A percentile compares a stretch with the other conserved stretches of the same genome.
Evolutionary conservation across 2,113 vertebrate genomes (phyloP).

Genomic region (Agelaius tricolor): DNA sequence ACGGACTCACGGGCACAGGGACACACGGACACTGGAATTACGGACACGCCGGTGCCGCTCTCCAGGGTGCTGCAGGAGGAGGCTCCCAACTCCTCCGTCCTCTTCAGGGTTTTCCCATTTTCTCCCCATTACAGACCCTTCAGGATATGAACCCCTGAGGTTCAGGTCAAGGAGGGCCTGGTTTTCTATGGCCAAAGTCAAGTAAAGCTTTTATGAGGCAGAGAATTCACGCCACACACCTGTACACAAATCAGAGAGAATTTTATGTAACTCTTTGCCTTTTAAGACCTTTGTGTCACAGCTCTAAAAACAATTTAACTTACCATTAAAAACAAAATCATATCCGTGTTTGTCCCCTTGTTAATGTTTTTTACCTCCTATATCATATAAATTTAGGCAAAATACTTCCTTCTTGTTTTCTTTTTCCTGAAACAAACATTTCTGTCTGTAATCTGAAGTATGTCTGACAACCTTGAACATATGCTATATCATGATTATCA

Average conservation of each 20-base stretch:
- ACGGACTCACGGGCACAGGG: not conserved
- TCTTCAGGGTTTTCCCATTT: not conserved
- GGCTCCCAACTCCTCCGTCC: accelerated
- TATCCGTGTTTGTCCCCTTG: accelerated
- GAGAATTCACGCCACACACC: not conserved
- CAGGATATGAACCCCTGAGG: not conserved
- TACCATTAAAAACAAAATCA: not conserved
- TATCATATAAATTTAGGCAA: not conserved
- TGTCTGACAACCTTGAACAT: not conserved
- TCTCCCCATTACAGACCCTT: not conserved
- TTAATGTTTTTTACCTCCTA: not conserved
- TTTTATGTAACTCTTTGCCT: not conserved
- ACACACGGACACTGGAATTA: accelerated
- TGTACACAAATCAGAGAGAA: not conserved
- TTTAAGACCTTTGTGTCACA: not conserved
- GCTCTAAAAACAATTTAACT: not conserved
- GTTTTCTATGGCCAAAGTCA: not conserved
- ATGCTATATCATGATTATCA: not conserved
- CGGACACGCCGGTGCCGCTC: not conserved
- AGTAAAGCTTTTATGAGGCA: not conserved
- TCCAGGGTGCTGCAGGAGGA: conserved; percentile 45
- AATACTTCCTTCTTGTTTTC: not conserved
- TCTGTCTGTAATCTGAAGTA: not conserved
- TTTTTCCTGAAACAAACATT: not conserved
- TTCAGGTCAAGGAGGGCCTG: not conserved